These are phyloP conservation scores for Takifugu bimaculatus DNA, from an alignment of 2,113 vertebrate species.

Conservation along the genomic window DNA sequence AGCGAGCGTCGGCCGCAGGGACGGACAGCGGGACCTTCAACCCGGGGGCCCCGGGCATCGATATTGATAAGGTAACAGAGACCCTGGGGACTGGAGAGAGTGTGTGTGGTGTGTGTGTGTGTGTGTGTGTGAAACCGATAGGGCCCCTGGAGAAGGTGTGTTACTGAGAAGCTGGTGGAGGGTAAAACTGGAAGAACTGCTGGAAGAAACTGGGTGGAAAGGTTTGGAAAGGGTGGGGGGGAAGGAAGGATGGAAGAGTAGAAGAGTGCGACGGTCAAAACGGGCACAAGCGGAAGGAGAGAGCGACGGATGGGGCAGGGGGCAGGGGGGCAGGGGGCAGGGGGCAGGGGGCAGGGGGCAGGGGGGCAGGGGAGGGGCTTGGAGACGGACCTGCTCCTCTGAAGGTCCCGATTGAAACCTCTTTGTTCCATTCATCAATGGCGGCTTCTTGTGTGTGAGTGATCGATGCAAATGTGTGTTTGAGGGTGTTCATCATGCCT, in stretches of 20 bases:
- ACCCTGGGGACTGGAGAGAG: constrained; percentile 7
- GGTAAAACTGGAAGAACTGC: neutral
- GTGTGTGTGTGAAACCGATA: constrained; percentile 5
- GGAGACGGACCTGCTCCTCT: constrained; percentile 10
- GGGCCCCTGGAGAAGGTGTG: neutral
- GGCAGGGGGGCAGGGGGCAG: constrained; percentile 25
- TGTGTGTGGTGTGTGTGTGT: constrained; percentile 9
- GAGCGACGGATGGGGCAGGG: constrained; percentile 32
- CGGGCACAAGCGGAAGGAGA: constrained; percentile 26
- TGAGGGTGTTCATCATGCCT: neutral
- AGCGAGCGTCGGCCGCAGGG: constrained; percentile 36
- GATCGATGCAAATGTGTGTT: neutral
- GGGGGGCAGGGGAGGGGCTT: constrained; percentile 51
- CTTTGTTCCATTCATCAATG: too few relatives aligned
- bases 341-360: constrained; percentile 1
- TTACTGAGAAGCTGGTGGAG: constrained; percentile 5
- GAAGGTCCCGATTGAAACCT: constrained; percentile 14
- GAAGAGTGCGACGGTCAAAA: constrained; percentile 32
- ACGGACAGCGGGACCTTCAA: constrained; percentile 22
- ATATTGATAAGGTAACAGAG: constrained; percentile 60
- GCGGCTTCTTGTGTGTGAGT: neutral
- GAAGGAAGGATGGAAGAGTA: constrained; percentile 32
- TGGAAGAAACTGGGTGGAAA: constrained; percentile 38
- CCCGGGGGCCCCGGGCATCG: constrained; percentile 36
- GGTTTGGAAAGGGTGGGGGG: constrained; percentile 13